Evolutionary conservation across 2,797 vertebrate genomes (phyloP).

Genomic region (Presbytis comata): DNA sequence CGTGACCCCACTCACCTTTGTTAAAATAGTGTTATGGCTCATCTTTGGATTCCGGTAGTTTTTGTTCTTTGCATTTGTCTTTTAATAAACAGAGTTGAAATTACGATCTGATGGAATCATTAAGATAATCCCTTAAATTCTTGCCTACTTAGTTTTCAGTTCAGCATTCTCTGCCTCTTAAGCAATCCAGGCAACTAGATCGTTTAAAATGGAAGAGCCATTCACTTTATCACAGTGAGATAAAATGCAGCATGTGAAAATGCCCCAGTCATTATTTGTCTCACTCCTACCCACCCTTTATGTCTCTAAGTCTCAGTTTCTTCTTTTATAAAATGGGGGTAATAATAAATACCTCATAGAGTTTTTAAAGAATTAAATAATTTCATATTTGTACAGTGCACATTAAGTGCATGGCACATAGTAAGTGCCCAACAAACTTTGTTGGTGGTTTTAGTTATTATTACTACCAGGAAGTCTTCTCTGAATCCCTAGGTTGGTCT

Average conservation of each 20-base stretch:
- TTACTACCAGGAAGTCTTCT: not conserved
- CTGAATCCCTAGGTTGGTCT: not conserved
- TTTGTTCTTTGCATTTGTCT: not conserved
- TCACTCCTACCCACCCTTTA: not conserved
- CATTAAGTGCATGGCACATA: not conserved
- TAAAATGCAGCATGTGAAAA: not conserved
- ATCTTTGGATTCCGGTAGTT: not conserved
- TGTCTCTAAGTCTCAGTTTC: not conserved
- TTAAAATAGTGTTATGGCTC: not conserved
- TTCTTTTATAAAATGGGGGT: not conserved
- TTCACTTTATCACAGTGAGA: not conserved
- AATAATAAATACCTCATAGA: not conserved
- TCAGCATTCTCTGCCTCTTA: not conserved
- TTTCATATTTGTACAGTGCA: not conserved
- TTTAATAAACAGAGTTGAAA: slow-evolving; percentile 20
- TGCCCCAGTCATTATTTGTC: not conserved
- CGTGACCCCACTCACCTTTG: not conserved
- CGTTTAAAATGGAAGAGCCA: not conserved
- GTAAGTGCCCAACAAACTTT: not conserved
- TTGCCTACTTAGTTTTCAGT: not conserved
- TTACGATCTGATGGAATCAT: not conserved
- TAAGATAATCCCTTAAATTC: slow-evolving; percentile 4
- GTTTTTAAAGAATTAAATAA: not conserved
- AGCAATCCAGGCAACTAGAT: not conserved
- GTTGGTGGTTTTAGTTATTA: not conserved